Percentiles rank a stretch among this genome's conserved stretches.
Conservation (phyloP, 2,797 vertebrate species). For the Pseudochromis fuscus region DNA sequence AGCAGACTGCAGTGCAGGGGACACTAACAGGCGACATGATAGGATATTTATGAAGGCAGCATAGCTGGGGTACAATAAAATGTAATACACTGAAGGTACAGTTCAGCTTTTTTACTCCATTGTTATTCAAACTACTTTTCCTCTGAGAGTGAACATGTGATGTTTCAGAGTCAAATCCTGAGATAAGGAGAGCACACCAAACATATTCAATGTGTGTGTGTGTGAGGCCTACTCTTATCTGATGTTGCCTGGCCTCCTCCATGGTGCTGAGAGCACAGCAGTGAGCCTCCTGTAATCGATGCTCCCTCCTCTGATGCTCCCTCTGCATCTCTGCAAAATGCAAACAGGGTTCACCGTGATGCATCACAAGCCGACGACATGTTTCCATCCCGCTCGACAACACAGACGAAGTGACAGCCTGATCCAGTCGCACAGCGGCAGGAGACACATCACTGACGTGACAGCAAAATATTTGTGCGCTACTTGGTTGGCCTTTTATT, state of each 20-base stretch:
- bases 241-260: slow-evolving; percentile 94
- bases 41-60: too few relatives aligned
- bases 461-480: not conserved
- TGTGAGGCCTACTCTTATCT: slow-evolving; percentile 87
- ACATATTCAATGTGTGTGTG: slow-evolving; percentile 1
- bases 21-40: too few relatives aligned
- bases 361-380: not conserved
- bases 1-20: not conserved
- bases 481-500: too few relatives aligned
- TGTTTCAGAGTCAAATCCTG: too few relatives aligned
- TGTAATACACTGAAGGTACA: too few relatives aligned
- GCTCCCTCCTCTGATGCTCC: slow-evolving; percentile 94
- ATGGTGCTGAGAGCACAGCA: slow-evolving; percentile 94
- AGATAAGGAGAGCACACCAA: too few relatives aligned
- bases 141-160: too few relatives aligned
- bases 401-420: not conserved
- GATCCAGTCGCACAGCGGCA: not conserved
- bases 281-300: slow-evolving; percentile 94
- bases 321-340: slow-evolving; percentile 88
- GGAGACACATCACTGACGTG: not conserved
- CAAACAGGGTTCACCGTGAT: not conserved
- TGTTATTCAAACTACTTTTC: too few relatives aligned
- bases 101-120: too few relatives aligned
- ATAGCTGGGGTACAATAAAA: too few relatives aligned
- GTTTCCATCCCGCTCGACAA: slow-evolving; percentile 4